Base-by-base conservation (phyloP, 2,888 invertebrate species). In the Ptilodon capucinus region DNA sequence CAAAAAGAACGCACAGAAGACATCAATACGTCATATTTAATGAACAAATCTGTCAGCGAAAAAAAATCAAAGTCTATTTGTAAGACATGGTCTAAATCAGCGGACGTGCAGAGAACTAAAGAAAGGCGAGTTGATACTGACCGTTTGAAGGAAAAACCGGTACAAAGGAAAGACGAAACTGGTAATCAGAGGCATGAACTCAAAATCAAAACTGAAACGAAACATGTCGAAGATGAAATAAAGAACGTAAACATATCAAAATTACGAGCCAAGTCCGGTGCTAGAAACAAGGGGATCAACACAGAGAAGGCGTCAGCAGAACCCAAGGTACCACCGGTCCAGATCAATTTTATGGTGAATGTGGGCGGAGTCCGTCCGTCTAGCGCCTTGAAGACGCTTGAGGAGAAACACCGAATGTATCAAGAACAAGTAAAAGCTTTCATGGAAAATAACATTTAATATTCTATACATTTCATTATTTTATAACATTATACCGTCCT, bases 331-430 rank as follows among this genome's bases (percentile, higher is more conserved):
- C 70, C 83, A 18, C 86, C 88, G 9, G 76, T 89, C 2, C 85
- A 87, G 36, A 86, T 89, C 43, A 87, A 79, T 59, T 87, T 90
- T 46, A 67, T 81, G 56, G 82, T 89, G 0, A 87, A 87, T 54
- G 73, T 89, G 0, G 84, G 79, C 5, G 80, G 81, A 13, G 42
- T 76, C 0, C 71, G 81, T 14, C 83, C 84, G 1, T 84, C 88
- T 0, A 86, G 71, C 46, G 75, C 85, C 13, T 57, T 91, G 13
- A 75, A 63, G 51, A 73, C 59, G n/a, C 64, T 91, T 16, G 91
- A 91, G 57, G 86, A 87, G 50, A 88, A 88, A 61, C 91, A 91
- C 56, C 70, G 77, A 17, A 79, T 84, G 73, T 91, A 84, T 53
- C 88, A 90, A 57, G 87, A 88, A 41, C 80, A 82, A 71, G 83